phyloP scores from a whole-genome alignment of 1,140 invertebrate genomes.

The Oryzaephilus surinamensis region DNA sequence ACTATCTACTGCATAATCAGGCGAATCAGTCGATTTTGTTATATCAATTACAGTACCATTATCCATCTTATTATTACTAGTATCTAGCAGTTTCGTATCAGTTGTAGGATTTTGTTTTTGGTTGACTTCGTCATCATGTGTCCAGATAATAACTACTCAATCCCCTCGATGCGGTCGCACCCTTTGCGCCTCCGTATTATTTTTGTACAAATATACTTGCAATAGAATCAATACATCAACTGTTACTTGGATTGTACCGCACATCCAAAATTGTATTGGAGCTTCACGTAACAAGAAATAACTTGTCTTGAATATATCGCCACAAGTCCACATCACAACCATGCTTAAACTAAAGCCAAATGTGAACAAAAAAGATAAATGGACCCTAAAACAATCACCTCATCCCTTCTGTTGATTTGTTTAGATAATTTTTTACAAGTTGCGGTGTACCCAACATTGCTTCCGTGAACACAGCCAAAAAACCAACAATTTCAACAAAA shows the following conservation, averaged over 20 bases:
- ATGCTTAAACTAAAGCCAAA: slow-evolving; percentile 63
- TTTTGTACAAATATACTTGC: slow-evolving; percentile 54
- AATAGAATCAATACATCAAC: slow-evolving; percentile 42
- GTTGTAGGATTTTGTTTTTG: slow-evolving; percentile 15
- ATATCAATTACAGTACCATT: slow-evolving; percentile 10
- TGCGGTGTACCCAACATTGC: slow-evolving; percentile 93
- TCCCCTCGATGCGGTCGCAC: slow-evolving; percentile 46
- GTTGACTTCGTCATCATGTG: slow-evolving; percentile 24
- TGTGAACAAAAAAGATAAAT: not conserved
- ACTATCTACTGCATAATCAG: not conserved
- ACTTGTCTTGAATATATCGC: slow-evolving; percentile 93
- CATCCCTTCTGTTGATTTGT: slow-evolving; percentile 93
- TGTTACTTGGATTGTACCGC: slow-evolving; percentile 81
- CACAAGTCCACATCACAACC: slow-evolving; percentile 94
- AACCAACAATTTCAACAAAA: slow-evolving; percentile 84
- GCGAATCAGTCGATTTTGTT: too few species aligned
- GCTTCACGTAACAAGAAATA: slow-evolving; percentile 88
- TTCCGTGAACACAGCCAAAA: slow-evolving; percentile 90
- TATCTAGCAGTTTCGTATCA: too few species aligned
- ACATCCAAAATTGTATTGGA: slow-evolving; percentile 92
- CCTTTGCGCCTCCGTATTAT: slow-evolving; percentile 46
- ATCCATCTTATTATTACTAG: slow-evolving; percentile 8
- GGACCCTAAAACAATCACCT: slow-evolving; percentile 52
- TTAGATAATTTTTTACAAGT: slow-evolving; percentile 76
- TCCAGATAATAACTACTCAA: slow-evolving; percentile 42